These are phyloP conservation scores for Amphibalanus amphitrite DNA, from an alignment of 1,140 invertebrate species.

Conservation along the genomic window DNA sequence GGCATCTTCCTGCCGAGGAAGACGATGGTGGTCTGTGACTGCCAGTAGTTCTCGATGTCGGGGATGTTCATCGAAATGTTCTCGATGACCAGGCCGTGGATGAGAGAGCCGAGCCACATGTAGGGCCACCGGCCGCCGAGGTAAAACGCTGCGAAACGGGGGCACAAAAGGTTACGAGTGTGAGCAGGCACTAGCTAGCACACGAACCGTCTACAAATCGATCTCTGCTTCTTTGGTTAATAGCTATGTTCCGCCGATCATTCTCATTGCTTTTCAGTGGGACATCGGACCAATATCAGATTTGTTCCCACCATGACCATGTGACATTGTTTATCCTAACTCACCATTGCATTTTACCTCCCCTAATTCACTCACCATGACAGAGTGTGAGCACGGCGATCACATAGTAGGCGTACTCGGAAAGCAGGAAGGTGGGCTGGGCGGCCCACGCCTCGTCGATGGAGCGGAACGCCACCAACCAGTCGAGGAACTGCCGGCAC, in stretches of 20 bases:
- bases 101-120: slow-evolving; percentile 45
- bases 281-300: neutral
- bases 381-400: slow-evolving; percentile 13
- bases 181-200: too few relatives aligned
- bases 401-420: slow-evolving; percentile 15
- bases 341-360: slow-evolving; percentile 3
- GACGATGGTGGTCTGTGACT: slow-evolving; percentile 50
- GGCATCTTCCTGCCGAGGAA: slow-evolving; percentile 46
- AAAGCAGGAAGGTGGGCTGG: slow-evolving; percentile 17
- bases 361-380: slow-evolving; percentile 12
- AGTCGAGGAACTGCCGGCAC: slow-evolving; percentile 12
- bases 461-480: slow-evolving; percentile 13
- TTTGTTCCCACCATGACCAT: too few relatives aligned
- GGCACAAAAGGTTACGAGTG: too few relatives aligned
- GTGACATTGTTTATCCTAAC: too few relatives aligned
- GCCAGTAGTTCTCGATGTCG: slow-evolving; percentile 59
- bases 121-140: slow-evolving; percentile 48
- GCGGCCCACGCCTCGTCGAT: slow-evolving; percentile 14
- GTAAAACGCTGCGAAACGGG: slow-evolving; percentile 35
- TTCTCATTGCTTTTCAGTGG: neutral
- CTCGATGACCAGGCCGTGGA: slow-evolving; percentile 47
- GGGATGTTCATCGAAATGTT: slow-evolving; percentile 38
- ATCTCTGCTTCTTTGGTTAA: neutral
- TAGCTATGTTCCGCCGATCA: neutral
- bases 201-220: too few relatives aligned